Evolutionary conservation across 2,113 vertebrate species (phyloP).

Genomic region (Brachyistius frenatus): DNA sequence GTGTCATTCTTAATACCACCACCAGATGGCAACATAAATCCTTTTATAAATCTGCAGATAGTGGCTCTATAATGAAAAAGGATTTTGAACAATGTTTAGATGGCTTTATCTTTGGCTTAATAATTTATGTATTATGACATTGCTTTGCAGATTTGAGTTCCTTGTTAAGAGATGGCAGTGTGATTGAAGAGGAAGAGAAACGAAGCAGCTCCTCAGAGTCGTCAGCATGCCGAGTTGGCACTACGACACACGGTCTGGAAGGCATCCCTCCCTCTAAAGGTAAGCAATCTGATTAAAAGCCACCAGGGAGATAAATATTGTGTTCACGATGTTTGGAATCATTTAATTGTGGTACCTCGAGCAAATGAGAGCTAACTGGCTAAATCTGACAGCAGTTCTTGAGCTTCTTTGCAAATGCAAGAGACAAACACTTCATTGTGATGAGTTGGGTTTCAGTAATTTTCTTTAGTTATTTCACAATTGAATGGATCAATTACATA

Average conservation of each 20-base stretch:
- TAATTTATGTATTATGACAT: background rate
- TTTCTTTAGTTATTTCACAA: too few relatives aligned
- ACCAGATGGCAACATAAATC: slow-evolving; percentile 40
- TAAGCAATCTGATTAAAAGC: slow-evolving; percentile 48
- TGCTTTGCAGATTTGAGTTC: slow-evolving; percentile 82
- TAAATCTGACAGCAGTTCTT: too few relatives aligned
- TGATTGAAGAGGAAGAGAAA: slow-evolving; percentile 85
- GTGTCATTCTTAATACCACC: slow-evolving; percentile 11
- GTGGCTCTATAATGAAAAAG: background rate
- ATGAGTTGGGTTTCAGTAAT: too few relatives aligned
- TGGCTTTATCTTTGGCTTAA: background rate
- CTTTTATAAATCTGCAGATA: background rate
- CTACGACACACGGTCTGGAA: slow-evolving; percentile 88
- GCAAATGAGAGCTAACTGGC: too few relatives aligned
- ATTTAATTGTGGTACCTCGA: background rate
- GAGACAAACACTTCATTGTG: too few relatives aligned
- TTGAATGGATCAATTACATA: too few relatives aligned
- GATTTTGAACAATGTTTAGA: background rate
- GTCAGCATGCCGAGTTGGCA: slow-evolving; percentile 91
- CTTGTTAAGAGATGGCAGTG: slow-evolving; percentile 78
- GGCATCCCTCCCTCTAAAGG: slow-evolving; percentile 81
- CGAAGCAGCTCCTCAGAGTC: slow-evolving; percentile 88
- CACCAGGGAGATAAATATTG: background rate
- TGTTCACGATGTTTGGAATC: background rate
- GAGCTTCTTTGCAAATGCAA: too few relatives aligned